These are phyloP conservation scores for Zaprionus africanus DNA, from an alignment of 1,140 invertebrate species.

Conservation along the genomic window DNA sequence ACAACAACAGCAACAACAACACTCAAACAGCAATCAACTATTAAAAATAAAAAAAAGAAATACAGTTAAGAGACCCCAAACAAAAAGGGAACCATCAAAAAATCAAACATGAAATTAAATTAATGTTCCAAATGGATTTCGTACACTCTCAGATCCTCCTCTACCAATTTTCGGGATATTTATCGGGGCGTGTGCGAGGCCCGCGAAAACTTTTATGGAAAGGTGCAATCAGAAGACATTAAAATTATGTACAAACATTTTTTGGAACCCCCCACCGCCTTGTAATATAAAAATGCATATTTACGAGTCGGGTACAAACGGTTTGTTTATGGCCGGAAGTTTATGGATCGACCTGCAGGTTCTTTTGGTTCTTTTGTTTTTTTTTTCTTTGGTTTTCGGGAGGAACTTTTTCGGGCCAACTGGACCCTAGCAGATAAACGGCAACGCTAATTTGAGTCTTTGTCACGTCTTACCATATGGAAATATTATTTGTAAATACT, in stretches of 20 bases:
- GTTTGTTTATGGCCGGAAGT: constrained; percentile 73
- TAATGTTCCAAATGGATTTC: constrained; percentile 58
- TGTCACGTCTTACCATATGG: constrained; percentile 84
- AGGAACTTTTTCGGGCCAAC: constrained; percentile 7
- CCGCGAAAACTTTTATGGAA: constrained; percentile 42
- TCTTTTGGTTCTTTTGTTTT: constrained; percentile 31
- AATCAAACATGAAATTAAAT: constrained; percentile 83
- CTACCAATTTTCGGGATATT: constrained; percentile 26
- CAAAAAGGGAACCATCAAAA: constrained; percentile 45
- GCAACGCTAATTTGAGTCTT: constrained; percentile 83
- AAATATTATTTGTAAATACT: constrained; percentile 84
- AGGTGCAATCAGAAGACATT: constrained; percentile 71
- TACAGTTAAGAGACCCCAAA: constrained; percentile 49
- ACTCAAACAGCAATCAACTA: constrained; percentile 67
- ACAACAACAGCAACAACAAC: constrained; percentile 50
- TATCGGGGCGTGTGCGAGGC: constrained; percentile 12
- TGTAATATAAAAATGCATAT: constrained; percentile 62
- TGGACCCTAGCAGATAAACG: constrained; percentile 68
- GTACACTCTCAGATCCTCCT: not conserved
- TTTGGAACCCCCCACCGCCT: constrained; percentile 11
- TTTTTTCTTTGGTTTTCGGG: not conserved
- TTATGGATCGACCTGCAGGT: constrained; percentile 58
- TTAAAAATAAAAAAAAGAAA: constrained; percentile 48
- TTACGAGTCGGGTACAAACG: constrained; percentile 50
- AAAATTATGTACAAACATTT: constrained; percentile 76